These are phyloP conservation scores for Microplitis demolitor DNA, from an alignment of 1,140 invertebrate species.

Conservation along the genomic window DNA sequence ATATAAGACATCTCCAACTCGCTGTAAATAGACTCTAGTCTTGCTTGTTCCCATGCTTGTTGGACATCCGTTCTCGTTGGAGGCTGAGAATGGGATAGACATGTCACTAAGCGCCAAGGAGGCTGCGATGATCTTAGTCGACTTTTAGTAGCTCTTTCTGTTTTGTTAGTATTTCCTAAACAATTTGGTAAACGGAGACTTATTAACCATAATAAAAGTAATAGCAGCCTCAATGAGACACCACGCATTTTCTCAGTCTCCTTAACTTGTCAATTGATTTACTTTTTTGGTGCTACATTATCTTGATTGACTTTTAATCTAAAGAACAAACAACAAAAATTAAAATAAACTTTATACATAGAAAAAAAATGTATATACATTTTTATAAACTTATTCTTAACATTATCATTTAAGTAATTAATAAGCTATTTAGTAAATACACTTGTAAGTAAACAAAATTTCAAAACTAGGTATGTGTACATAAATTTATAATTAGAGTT, in stretches of 20 bases:
- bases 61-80: slow-evolving; percentile 51
- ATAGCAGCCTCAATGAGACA: slow-evolving; percentile 31
- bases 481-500: no score
- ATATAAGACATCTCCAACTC: slow-evolving; percentile 55
- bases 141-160: slow-evolving; percentile 39
- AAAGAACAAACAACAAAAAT: background rate
- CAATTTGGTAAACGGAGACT: slow-evolving; percentile 24
- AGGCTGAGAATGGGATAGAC: slow-evolving; percentile 53
- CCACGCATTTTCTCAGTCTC: slow-evolving; percentile 46
- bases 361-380: no score
- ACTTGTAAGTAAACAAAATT: no score
- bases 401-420: no score
- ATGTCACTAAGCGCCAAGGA: slow-evolving; percentile 54
- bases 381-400: no score
- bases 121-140: slow-evolving; percentile 35
- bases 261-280: slow-evolving; percentile 25
- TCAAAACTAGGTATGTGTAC: no score
- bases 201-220: slow-evolving; percentile 39
- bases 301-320: slow-evolving; percentile 17
- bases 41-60: slow-evolving; percentile 54
- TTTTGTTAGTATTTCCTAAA: slow-evolving; percentile 35
- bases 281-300: slow-evolving; percentile 15
- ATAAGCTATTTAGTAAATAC: no score
- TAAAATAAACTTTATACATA: background rate
- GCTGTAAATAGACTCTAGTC: slow-evolving; percentile 49